These are phyloP conservation scores for Tiliacea citrago DNA, from an alignment of 2,888 invertebrate species.

Conservation along the genomic window DNA sequence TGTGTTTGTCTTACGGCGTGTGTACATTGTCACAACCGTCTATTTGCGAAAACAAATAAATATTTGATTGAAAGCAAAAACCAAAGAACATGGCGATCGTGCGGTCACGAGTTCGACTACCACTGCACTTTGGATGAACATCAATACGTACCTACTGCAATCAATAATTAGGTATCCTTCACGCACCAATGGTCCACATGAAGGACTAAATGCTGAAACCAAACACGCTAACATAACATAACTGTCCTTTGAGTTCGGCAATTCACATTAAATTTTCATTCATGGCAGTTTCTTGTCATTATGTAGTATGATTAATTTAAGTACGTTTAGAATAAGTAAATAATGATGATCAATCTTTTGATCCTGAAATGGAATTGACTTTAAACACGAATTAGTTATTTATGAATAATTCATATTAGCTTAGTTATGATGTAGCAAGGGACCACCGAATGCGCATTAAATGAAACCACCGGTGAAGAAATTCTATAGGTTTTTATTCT, in stretches of 20 bases:
- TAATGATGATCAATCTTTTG: slow-evolving; percentile 45
- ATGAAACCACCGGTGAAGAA: slow-evolving; percentile 45
- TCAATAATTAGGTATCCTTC: too few relatives aligned
- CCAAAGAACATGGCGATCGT: not conserved
- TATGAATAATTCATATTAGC: slow-evolving; percentile 46
- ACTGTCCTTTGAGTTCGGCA: too few relatives aligned
- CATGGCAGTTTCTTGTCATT: slow-evolving; percentile 12
- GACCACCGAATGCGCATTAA: slow-evolving; percentile 57
- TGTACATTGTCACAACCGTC: slow-evolving; percentile 7
- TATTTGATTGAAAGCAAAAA: not conserved
- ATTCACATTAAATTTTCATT: slow-evolving; percentile 2
- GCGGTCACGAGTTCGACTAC: slow-evolving; percentile 1
- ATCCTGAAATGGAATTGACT: slow-evolving; percentile 64
- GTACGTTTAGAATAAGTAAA: slow-evolving; percentile 33
- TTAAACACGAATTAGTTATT: slow-evolving; percentile 49
- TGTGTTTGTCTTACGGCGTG: slow-evolving; percentile 18
- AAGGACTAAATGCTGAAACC: too few relatives aligned
- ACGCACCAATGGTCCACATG: too few relatives aligned
- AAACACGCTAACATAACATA: too few relatives aligned
- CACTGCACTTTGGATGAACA: not conserved
- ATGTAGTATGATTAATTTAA: slow-evolving; percentile 21
- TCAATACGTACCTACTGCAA: not conserved
- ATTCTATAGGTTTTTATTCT: slow-evolving; percentile 29
- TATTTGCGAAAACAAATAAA: slow-evolving; percentile 11
- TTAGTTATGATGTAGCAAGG: slow-evolving; percentile 55